phyloP scores from a whole-genome alignment of 2,113 vertebrate genomes.

The Actenoides hombroni region DNA sequence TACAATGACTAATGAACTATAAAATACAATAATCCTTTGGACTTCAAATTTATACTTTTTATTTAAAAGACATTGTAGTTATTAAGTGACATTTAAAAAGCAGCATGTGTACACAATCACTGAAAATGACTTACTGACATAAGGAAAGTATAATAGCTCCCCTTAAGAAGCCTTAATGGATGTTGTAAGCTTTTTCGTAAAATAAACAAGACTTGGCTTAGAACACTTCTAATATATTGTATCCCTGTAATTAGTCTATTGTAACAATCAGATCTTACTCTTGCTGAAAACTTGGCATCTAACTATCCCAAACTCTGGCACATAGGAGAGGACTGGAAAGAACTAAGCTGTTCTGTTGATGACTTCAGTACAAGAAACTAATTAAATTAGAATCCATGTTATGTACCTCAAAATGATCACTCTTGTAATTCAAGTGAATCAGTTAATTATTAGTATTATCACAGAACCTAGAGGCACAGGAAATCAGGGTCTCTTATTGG shows the following conservation, averaged over 20 bases:
- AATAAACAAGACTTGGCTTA: not conserved
- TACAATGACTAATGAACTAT: not conserved
- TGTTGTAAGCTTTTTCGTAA: not conserved
- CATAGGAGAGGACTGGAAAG: not conserved
- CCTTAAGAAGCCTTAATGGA: not conserved
- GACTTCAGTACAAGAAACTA: not conserved
- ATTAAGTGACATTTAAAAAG: not conserved
- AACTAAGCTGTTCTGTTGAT: not conserved
- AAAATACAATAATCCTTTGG: not conserved
- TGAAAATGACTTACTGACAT: not conserved
- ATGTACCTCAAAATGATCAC: not conserved
- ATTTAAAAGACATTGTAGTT: not conserved
- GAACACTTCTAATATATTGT: not conserved
- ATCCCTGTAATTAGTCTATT: not conserved
- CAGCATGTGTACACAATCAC: not conserved
- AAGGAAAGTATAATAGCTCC: not conserved
- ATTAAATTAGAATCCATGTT: not conserved
- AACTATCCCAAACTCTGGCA: not conserved
- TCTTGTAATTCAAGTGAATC: not conserved
- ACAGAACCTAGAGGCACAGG: not conserved
- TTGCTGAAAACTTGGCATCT: not conserved
- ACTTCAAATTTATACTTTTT: not conserved
- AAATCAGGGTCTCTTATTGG: not conserved
- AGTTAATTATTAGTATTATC: not conserved
- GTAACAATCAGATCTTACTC: not conserved